Conservation (phyloP, 1,140 invertebrate genomes). For the Micrasema longulum region DNA sequence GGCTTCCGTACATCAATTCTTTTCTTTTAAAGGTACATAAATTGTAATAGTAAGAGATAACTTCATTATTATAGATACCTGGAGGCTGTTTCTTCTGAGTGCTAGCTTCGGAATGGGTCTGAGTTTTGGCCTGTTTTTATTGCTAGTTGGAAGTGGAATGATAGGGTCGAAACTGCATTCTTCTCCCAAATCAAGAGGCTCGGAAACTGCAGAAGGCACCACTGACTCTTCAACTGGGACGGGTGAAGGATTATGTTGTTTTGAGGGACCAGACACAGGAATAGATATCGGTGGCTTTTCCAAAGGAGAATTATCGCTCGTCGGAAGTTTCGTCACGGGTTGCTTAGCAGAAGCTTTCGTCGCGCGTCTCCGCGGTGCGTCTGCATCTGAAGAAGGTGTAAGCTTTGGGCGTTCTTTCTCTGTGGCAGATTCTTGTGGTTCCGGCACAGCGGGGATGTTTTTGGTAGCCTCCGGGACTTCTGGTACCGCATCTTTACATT, state of each 20-base stretch:
- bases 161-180: slow-evolving; percentile 63
- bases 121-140: slow-evolving; percentile 63
- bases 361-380: slow-evolving; percentile 22
- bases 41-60: too few species aligned
- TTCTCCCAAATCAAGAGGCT: slow-evolving; percentile 3
- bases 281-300: too few species aligned
- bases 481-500: slow-evolving; percentile 4
- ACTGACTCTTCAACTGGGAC: too few species aligned
- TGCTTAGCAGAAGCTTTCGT: too few species aligned
- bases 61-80: slow-evolving; percentile 60
- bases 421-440: too few species aligned
- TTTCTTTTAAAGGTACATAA: too few species aligned
- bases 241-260: too few species aligned
- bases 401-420: too few species aligned
- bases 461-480: neutral
- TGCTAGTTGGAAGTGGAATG: slow-evolving; percentile 63
- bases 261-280: too few species aligned
- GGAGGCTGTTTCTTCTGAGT: slow-evolving; percentile 64
- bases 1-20: too few species aligned
- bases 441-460: neutral
- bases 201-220: neutral
- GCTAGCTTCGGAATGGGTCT: slow-evolving; percentile 64
- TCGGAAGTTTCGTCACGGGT: too few species aligned
- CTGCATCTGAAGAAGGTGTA: neutral
- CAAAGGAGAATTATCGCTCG: too few species aligned